phyloP scores from a whole-genome alignment of 2,113 vertebrate species.

The Leptocoma aspasia region DNA sequence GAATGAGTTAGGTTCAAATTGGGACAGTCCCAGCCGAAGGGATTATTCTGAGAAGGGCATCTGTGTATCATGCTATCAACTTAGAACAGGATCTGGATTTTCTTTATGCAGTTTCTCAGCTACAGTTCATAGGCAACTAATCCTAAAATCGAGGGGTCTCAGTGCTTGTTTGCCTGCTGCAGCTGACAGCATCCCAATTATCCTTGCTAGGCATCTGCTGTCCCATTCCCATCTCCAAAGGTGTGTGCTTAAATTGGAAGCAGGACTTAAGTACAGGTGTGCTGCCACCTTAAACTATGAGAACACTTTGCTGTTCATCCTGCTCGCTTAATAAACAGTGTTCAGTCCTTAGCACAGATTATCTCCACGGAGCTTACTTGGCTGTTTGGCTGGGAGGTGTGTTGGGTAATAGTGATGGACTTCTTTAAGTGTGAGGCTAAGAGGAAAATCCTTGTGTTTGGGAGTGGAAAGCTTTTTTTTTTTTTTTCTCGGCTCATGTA shows the following conservation, averaged over 20 bases:
- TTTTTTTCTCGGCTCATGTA: not conserved
- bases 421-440: not conserved
- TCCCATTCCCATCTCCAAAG: not conserved
- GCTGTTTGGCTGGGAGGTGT: not conserved
- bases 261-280: not conserved
- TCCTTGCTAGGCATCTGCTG: not conserved
- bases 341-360: not conserved
- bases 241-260: not conserved
- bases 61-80: not conserved
- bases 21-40: rapidly evolving
- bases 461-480: not conserved
- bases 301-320: not conserved
- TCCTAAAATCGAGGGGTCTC: not conserved
- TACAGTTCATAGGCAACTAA: not conserved
- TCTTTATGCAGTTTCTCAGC: not conserved
- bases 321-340: not conserved
- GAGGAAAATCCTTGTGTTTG: not conserved
- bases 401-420: not conserved
- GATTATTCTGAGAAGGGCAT: not conserved
- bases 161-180: not conserved
- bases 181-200: not conserved
- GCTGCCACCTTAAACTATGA: not conserved
- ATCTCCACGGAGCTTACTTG: not conserved
- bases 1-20: not conserved
- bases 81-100: not conserved